phyloP scores from a whole-genome alignment of 2,797 vertebrate species.

The Sciurus vulgaris region DNA sequence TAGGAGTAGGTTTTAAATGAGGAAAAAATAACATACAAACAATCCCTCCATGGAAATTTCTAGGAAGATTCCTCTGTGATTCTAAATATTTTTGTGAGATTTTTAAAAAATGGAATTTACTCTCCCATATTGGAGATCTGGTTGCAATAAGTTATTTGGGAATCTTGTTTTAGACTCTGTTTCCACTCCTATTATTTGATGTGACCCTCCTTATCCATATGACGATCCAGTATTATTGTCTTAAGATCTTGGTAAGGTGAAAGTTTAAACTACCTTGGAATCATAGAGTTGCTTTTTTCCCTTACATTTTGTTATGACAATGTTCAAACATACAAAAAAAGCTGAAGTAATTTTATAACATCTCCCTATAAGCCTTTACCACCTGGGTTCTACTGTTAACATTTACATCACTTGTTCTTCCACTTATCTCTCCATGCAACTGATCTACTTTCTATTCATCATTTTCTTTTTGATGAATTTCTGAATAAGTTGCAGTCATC shows the following conservation, averaged over 20 bases:
- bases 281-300: constrained; percentile 9
- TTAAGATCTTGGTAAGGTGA: not conserved
- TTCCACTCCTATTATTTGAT: not conserved
- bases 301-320: constrained; percentile 46
- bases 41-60: constrained; percentile 39
- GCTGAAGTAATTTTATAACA: constrained; percentile 16
- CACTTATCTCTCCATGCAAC: not conserved
- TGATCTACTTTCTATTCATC: not conserved
- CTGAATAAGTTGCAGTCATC: not conserved
- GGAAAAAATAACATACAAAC: not conserved
- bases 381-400: not conserved
- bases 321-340: not conserved
- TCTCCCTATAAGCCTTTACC: not conserved
- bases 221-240: not conserved
- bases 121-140: not conserved
- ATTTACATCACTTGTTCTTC: not conserved
- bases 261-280: constrained; percentile 56
- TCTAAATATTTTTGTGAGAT: constrained; percentile 41
- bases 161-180: constrained; percentile 45
- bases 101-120: not conserved
- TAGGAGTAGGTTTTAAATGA: not conserved
- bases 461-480: constrained; percentile 15
- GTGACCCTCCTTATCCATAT: not conserved
- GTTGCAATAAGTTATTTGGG: constrained; percentile 35
- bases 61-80: constrained; percentile 45